phyloP scores from a whole-genome alignment of 2,113 vertebrate species.

The Enhydra lutris region DNA sequence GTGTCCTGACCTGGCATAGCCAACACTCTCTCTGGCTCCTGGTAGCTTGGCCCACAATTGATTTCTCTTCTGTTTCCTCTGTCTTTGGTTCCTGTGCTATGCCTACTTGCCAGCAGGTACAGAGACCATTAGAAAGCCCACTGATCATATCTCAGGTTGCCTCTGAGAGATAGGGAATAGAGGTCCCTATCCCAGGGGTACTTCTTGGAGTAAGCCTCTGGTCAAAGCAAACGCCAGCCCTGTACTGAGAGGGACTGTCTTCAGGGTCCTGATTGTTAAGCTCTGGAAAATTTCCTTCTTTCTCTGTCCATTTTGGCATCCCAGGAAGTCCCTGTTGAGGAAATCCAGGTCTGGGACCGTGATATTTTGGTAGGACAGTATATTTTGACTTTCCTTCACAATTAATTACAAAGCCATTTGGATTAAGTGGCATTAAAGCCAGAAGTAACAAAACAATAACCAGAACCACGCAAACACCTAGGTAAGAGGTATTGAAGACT shows the following conservation, averaged over 20 bases:
- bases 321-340: not conserved
- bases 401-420: slow-evolving; percentile 1
- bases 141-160: slow-evolving; percentile 13
- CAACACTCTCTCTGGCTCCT: not conserved
- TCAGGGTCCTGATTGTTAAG: not conserved
- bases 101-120: not conserved
- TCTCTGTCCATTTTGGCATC: not conserved
- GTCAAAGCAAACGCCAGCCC: not conserved
- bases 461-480: not conserved
- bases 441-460: not conserved
- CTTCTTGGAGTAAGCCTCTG: not conserved
- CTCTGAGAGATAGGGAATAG: not conserved
- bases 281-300: not conserved
- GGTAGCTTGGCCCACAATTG: not conserved
- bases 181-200: not conserved
- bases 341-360: not conserved
- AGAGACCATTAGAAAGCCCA: not conserved
- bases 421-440: not conserved
- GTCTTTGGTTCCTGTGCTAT: not conserved
- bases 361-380: not conserved
- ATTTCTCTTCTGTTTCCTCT: not conserved
- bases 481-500: not conserved
- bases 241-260: not conserved
- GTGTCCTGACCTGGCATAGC: not conserved
- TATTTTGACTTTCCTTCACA: slow-evolving; percentile 33